Evolutionary conservation across 2,113 vertebrate species (phyloP), one percentile per base, ranked within the genome.

Genomic region (Spermophilus dauricus): DNA sequence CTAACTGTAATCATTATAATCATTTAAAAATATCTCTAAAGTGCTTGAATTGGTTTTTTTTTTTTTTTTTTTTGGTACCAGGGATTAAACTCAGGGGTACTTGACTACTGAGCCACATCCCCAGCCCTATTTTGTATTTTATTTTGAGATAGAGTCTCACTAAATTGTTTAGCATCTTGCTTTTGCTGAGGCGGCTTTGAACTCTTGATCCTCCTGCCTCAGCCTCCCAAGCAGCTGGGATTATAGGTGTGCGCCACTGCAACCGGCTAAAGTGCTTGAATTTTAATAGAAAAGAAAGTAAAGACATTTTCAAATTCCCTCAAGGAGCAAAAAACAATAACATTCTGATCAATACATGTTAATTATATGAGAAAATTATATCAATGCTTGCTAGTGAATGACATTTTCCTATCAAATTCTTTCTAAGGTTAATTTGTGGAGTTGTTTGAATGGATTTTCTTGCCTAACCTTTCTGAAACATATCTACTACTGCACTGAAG

Each of bases 281-380:
- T 92, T 92, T 94, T 69, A 77, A 72, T 77, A 67, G 32, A 77
- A 92, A 67, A 70, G 22, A 76, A 97, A 92, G 8, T 89, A 90
- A 76, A 95, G 37, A 1, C 28, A 92, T 87, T 94, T 91, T 72
- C 37, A 84, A 95, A 96, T 96, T 80, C 18, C 4, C 76, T 84
- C 28, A 84, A 86, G 34, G 11, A 89, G 20, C 11, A 63, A 88
- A 45, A 95, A 87, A 78, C 18, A 58, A 34, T 39, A 73, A 34
- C 34, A 73, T 81, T 91, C 34, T 86, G 12, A 86, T 95, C 61
- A 86, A 80, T 92, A 37, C 32, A 72, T 86, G n/a, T 82, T 95
- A 80, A 87, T 51, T 89, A 56, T 20, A 48, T 61, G 5, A 92
- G 82, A 95, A 94, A 70, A 92, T 72, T 88, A 73, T 45, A 53